Conservation (phyloP, 2,113 vertebrate genomes). For the Ciconia maguari region DNA sequence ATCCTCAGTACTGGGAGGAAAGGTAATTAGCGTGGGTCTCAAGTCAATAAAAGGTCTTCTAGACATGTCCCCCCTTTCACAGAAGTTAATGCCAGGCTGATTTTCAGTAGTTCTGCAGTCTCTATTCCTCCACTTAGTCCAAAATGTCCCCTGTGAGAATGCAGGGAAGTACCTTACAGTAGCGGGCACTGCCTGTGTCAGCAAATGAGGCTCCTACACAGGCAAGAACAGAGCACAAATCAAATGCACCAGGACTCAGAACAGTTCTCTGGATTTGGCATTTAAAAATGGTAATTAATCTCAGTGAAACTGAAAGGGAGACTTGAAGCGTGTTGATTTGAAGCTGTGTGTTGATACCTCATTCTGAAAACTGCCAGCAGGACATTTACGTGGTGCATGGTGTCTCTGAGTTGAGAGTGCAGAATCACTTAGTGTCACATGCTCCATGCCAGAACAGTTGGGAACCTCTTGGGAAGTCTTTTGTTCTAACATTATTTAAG, state of each 20-base stretch:
- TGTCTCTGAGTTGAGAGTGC: not conserved
- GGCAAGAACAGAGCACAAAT: not conserved
- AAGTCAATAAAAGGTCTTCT: not conserved
- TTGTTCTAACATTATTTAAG: conserved; percentile 12
- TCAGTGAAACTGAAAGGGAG: not conserved
- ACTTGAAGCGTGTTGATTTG: not conserved
- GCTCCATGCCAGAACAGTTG: not conserved
- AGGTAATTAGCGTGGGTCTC: not conserved
- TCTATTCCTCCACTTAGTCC: not conserved
- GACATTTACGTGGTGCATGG: not conserved
- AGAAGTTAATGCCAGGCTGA: not conserved
- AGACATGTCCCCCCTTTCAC: not conserved
- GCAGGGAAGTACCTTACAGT: not conserved
- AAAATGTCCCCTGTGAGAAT: not conserved
- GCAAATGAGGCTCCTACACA: not conserved
- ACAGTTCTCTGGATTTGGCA: not conserved
- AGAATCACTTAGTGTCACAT: not conserved
- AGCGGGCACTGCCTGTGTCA: not conserved
- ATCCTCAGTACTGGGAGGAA: not conserved
- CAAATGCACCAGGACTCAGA: not conserved
- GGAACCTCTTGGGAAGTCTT: not conserved
- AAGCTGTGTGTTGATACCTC: not conserved
- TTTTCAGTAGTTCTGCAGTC: not conserved
- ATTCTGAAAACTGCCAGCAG: not conserved
- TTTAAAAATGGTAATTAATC: not conserved